These are phyloP conservation scores for Haliclona indistincta DNA, from an alignment of 37 sponge, comb jelly and placozoan species.

Conservation along the genomic window DNA sequence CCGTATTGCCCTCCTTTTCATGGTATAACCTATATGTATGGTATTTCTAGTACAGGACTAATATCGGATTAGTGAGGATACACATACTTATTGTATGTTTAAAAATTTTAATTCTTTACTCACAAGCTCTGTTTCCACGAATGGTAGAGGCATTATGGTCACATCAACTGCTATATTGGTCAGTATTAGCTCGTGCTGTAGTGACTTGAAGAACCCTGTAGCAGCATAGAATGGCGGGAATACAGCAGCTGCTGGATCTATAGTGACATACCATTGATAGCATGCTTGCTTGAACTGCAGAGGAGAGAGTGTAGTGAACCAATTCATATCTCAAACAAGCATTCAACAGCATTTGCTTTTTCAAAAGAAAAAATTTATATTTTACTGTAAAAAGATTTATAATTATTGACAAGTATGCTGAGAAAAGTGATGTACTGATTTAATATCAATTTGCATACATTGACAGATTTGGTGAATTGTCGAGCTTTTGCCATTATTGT, in stretches of 20 bases:
- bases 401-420: no score
- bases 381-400: no score
- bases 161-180: constrained; percentile 39
- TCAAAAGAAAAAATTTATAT: no score
- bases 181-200: constrained; percentile 45
- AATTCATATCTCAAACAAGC: background rate
- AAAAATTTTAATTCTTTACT: background rate
- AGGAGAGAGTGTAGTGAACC: background rate
- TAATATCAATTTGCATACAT: no score
- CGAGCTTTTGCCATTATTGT: no score
- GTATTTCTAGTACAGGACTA: no score
- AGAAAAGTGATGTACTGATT: no score
- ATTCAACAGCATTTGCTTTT: no score
- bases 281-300: constrained; percentile 62
- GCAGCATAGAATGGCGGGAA: background rate
- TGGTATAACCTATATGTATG: no score
- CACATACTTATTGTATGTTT: background rate
- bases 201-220: constrained; percentile 46
- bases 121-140: constrained; percentile 47
- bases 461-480: no score
- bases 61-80: no score
- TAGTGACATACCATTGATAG: constrained; percentile 49
- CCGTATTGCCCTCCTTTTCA: no score
- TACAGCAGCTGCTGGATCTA: background rate
- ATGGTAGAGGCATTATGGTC: constrained; percentile 54